These are phyloP conservation scores for Cheirogaleus medius DNA, from an alignment of 2,113 vertebrate species.

Conservation along the genomic window DNA sequence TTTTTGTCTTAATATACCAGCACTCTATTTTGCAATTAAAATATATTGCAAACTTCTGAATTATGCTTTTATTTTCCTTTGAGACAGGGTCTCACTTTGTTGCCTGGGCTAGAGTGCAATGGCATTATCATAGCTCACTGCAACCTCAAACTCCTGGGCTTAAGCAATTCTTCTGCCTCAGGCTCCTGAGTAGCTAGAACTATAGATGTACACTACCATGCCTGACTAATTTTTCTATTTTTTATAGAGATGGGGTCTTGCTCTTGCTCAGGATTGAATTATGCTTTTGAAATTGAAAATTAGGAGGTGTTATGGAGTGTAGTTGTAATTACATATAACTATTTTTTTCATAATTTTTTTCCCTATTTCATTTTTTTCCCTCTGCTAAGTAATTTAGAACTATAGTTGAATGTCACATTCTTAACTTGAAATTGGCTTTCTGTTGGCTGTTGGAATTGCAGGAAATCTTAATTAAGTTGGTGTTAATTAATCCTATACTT, in stretches of 20 bases:
- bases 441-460: not conserved
- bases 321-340: not conserved
- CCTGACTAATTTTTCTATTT: not conserved
- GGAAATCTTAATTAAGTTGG: not conserved
- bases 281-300: not conserved
- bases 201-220: not conserved
- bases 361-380: not conserved
- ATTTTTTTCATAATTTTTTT: not conserved
- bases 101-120: not conserved
- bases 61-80: not conserved
- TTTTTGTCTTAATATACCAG: too few relatives aligned
- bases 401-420: not conserved
- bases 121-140: not conserved
- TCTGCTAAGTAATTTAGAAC: not conserved
- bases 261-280: not conserved
- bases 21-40: too few relatives aligned
- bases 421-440: not conserved
- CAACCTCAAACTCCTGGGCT: not conserved
- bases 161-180: not conserved
- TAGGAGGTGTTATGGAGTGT: not conserved
- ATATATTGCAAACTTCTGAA: too few relatives aligned
- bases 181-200: not conserved
- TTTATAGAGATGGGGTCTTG: too few relatives aligned
- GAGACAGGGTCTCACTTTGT: not conserved
- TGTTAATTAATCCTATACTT: not conserved